Evolutionary conservation across 2,888 invertebrate genomes (phyloP), one percentile per base, ranked within the genome.

Genomic region (Azorinus chamasolen): DNA sequence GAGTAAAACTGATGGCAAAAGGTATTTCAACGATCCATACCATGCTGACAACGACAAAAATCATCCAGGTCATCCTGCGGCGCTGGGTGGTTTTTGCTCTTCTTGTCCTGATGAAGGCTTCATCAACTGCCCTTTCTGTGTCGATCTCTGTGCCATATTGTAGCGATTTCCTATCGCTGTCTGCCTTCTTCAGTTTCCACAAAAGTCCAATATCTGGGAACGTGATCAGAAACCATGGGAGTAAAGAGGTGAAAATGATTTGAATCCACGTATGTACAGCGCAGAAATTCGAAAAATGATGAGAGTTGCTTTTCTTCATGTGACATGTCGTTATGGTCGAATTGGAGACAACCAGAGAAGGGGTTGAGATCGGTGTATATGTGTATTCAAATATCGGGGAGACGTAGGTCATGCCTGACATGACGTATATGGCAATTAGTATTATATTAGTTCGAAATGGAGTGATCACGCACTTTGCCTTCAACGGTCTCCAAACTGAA

Each of bases 11-110:
- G 45, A 75, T 41, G 2, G 71, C 79, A 25, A 72, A 79, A 22
- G 79, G 79, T 39, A 79, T 79, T 39, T 79, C 79, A 0, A 79
- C 75, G 27, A 79, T 6, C 75, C 79, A 79, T 2, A 79, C 59
- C 70, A 79, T 64, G n/a, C 62, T 75, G 32, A 79, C 75, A 2
- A 72, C 68, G n/a, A 71, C 16, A 24, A 75, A 75, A n/a, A 79
- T 71, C 39, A 79, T 51, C 70, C 61, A 57, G 6, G 55, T 73
- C 4, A 64, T 74, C 55, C 43, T 65, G 0, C 63, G 48, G 2
- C 32, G 32, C 32, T 32, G 32, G 4, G 32, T 6, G 10, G 32
- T 10, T 10, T 6, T 4, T 32, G 32, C 32, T 10, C 10, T 32
- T 10, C 32, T 32, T 10, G 5, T 32, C 32, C 10, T 32, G 32